These are phyloP conservation scores for Leucophenga montana DNA, from an alignment of 2,888 invertebrate species.

Conservation along the genomic window DNA sequence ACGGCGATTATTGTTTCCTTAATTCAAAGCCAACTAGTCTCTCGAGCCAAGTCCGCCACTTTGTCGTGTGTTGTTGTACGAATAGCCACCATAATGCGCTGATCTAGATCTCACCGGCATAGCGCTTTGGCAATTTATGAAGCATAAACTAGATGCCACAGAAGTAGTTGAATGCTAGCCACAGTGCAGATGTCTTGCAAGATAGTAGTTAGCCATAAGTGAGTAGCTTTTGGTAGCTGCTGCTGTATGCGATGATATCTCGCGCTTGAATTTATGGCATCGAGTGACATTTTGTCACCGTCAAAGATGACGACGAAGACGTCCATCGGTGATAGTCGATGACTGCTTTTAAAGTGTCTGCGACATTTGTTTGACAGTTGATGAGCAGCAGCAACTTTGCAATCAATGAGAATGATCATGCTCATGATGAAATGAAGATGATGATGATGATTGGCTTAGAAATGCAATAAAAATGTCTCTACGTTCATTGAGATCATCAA, in stretches of 20 bases:
- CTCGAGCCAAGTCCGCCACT: not conserved
- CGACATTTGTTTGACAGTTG: conserved; percentile 23
- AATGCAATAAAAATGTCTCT: conserved; percentile 47
- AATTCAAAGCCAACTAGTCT: conserved; percentile 1
- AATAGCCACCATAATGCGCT: conserved; percentile 8
- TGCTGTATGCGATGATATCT: not conserved
- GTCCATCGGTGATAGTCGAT: not conserved
- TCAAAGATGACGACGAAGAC: not conserved
- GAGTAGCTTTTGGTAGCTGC: not conserved
- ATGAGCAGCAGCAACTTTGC: not conserved
- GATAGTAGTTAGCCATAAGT: conserved; percentile 18
- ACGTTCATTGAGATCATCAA: conserved; percentile 59
- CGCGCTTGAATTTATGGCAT: conserved; percentile 4
- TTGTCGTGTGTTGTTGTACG: not conserved
- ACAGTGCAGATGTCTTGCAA: conserved; percentile 39
- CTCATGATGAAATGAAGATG: not conserved
- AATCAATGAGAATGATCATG: not conserved
- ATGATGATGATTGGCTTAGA: conserved; percentile 21
- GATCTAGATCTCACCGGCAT: conserved; percentile 15
- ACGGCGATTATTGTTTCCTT: conserved; percentile 23
- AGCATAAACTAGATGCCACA: conserved; percentile 13
- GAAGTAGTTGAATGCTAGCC: conserved; percentile 37
- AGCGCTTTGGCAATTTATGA: conserved; percentile 19
- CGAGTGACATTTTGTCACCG: conserved; percentile 12
- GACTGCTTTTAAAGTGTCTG: too few relatives aligned